Evolutionary conservation across 2,113 vertebrate species (phyloP), one percentile per base, ranked within the genome.

Genomic region (Grus americana): DNA sequence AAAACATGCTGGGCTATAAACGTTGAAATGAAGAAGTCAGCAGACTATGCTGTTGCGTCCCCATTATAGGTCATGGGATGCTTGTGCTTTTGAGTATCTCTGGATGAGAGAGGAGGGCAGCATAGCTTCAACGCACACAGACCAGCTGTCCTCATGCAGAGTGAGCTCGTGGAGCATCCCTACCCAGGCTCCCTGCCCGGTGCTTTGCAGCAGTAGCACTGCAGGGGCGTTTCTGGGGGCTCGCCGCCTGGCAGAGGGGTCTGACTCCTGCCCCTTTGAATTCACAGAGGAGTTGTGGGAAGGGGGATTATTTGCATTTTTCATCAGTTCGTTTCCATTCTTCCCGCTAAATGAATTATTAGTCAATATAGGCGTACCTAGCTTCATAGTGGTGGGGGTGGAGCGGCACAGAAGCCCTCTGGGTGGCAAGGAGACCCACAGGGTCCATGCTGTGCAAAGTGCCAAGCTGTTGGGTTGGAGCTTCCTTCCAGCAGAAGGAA

Each of bases 301-400:
- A 78, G 11, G 47, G 50, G 27, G 6, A 32, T 68, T 66, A 40
- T 47, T 57, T 74, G 46, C 29, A 8, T 38, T 58, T 61, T 73
- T 58, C 40, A 32, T 86, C 30, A 21, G 32, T 65, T 91, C 0
- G 23, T 80, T 81, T 78, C 26, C 20, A 5, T 74, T 68, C 46
- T 61, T 84, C 29, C 38, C 49, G 22, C 24, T 88, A 71, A 76
- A 49, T 57, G 10, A 84, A 42, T 79, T 75, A 7, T 11, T 71
- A 50, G 9, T 30, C 1, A 0, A 12, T n/a, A 3, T 2, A 58
- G 38, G 20, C 17, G 36, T 57, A 47, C 29, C 10, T 65, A 58
- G 29, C 47, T 95, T 86, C 17, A 1, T 42, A 32, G 59, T 13
- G 22, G 15, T 55, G 30, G 23, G 24, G 32, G 0, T 30, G 32